These are phyloP conservation scores for Coelogynopora nodosa DNA, from an alignment of 2,888 invertebrate genomes.

Conservation along the genomic window DNA sequence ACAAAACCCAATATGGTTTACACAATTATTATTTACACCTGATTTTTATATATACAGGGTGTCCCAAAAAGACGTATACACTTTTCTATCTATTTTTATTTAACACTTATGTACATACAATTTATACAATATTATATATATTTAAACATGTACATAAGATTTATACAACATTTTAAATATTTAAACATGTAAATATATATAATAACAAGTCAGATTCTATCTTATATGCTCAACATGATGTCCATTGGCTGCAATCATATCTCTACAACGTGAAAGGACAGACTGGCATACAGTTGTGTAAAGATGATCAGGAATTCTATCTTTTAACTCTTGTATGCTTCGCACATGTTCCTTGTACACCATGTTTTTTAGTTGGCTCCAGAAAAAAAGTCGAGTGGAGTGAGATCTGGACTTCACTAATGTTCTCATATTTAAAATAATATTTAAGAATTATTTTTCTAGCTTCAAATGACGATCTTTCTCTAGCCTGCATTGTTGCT, in stretches of 20 bases:
- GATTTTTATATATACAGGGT: background rate
- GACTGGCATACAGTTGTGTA: conserved; percentile 27
- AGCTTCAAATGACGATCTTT: background rate
- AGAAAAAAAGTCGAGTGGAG: conserved; percentile 13
- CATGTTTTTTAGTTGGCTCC: conserved; percentile 11
- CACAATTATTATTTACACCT: too few relatives aligned
- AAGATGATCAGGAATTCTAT: conserved; percentile 20
- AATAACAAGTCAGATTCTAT: conserved; percentile 19
- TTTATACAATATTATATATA: conserved; percentile 26
- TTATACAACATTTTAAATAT: conserved; percentile 26
- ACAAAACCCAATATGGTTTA: too few relatives aligned
- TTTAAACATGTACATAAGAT: conserved; percentile 7
- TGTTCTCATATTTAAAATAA: background rate
- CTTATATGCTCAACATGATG: conserved; percentile 12
- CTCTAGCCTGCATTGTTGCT: conserved; percentile 31
- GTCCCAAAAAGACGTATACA: conserved; percentile 15
- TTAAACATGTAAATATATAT: conserved; percentile 22
- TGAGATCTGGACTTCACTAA: conserved; percentile 23
- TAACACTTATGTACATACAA: background rate
- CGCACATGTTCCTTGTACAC: conserved; percentile 20
- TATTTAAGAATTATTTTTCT: conserved; percentile 28
- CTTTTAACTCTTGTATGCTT: conserved; percentile 20
- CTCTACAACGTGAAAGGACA: conserved; percentile 28
- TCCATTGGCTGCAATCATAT: conserved; percentile 16
- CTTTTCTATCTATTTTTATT: conserved; percentile 27